Base-by-base conservation (phyloP, 2,797 vertebrate genomes). In the Coilia nasus region DNA sequence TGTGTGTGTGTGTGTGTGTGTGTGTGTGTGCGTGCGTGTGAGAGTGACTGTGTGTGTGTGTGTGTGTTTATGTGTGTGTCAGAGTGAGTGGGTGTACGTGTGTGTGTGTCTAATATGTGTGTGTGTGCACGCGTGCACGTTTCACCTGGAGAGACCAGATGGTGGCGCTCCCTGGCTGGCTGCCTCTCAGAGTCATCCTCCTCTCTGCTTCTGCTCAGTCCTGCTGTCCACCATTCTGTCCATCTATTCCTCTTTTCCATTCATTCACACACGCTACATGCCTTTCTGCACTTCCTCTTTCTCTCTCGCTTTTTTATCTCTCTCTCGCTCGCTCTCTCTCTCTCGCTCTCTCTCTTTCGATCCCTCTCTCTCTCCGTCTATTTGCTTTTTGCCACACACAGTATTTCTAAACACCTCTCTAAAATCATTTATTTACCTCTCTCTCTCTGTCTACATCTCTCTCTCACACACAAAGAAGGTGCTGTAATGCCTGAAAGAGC, bases 111-210 rank as follows among this genome's bases (percentile, higher is more conserved):
- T 41, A 5, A 5, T 41, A 5, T 41, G 35, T 41, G 35, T 41
- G 35, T 82, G 82, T 64, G 59, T 62, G 60, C 35, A 25, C 28
- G 62, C 14, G 62, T 28, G 64, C 31, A 19, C 31, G 14, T 35
- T 25, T 71, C 64, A 71, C 64, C 64, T 71, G 64, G 64, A 31
- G 64, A 31, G 64, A 71, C 25, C 64, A 71, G 64, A 71, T 71
- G 64, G 64, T 31, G 64, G 64, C 28, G 14, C 64, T 71, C 64
- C 64, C 64, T 35, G 64, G 14, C 28, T 71, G 64, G 57, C 57
- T 86, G 85, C 92, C 90, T 90, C 31, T 35, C 64, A 71, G 28
- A 31, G 12, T 31, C 64, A 71, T 71, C 64, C 64, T 71, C 17
- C 28, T 31, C 64, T 71, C 64, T 71, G 5, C 3, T 35, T 6